phyloP scores from a whole-genome alignment of 2,888 invertebrate genomes.

The Autographa gamma region DNA sequence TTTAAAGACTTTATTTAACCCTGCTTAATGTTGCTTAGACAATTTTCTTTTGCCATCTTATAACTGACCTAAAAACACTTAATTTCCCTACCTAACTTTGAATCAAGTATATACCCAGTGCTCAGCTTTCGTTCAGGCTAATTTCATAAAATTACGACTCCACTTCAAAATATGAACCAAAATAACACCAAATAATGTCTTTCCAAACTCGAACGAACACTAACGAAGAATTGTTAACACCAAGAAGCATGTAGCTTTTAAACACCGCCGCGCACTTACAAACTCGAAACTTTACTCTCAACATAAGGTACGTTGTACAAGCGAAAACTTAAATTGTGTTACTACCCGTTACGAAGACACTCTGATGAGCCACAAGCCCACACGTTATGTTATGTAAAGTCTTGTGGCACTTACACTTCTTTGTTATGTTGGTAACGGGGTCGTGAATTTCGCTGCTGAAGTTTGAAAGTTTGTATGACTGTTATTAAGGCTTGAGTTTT shows the following conservation, averaged over 20 bases:
- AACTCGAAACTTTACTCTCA: slow-evolving; percentile 5
- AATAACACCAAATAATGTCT: not conserved
- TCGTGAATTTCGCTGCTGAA: slow-evolving; percentile 43
- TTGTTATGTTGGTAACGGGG: slow-evolving; percentile 38
- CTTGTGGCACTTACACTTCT: slow-evolving; percentile 35
- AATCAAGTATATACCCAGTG: too few relatives aligned
- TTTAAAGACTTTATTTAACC: too few relatives aligned
- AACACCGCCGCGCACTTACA: not conserved
- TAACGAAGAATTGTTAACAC: slow-evolving; percentile 6
- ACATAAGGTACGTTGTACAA: slow-evolving; percentile 3
- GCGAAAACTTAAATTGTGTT: slow-evolving; percentile 23
- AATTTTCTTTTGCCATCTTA: too few relatives aligned
- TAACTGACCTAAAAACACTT: too few relatives aligned
- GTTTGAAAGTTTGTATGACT: slow-evolving; percentile 42
- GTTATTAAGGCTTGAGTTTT: slow-evolving; percentile 14
- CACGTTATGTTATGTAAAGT: slow-evolving; percentile 39
- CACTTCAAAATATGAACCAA: not conserved
- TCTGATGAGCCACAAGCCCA: slow-evolving; percentile 33
- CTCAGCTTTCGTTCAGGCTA: too few relatives aligned
- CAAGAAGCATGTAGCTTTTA: not conserved
- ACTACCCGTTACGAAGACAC: slow-evolving; percentile 13
- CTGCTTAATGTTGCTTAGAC: too few relatives aligned
- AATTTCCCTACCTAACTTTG: too few relatives aligned
- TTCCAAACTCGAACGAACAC: not conserved
- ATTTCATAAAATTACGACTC: too few relatives aligned